phyloP scores from a whole-genome alignment of 2,888 invertebrate genomes.

The Pachliopta kotzebuea region DNA sequence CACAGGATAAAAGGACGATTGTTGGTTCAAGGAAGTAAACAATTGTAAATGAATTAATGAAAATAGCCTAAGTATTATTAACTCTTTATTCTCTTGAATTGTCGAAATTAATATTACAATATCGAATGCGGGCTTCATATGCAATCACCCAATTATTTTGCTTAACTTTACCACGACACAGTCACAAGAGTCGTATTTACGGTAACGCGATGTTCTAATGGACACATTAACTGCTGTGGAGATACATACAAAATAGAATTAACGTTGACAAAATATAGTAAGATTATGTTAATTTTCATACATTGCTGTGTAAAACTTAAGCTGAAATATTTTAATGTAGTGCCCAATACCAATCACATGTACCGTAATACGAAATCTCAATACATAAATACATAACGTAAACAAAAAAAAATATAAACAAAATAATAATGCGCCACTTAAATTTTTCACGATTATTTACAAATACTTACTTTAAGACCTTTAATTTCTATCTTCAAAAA shows the following conservation, averaged over 20 bases:
- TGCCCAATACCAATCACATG: slow-evolving; percentile 16
- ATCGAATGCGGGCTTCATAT: slow-evolving; percentile 79
- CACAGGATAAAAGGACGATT: neutral
- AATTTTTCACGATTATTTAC: slow-evolving; percentile 78
- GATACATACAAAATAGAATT: neutral
- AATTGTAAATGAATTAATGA: slow-evolving; percentile 36
- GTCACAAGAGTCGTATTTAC: slow-evolving; percentile 59
- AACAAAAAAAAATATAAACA: slow-evolving; percentile 57
- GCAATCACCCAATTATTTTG: slow-evolving; percentile 78
- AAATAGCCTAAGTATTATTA: slow-evolving; percentile 61
- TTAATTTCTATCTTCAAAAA: slow-evolving; percentile 74
- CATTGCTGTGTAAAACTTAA: slow-evolving; percentile 16
- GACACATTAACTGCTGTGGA: slow-evolving; percentile 11
- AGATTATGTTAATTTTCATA: neutral
- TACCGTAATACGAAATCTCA: slow-evolving; percentile 38
- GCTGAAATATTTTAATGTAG: neutral
- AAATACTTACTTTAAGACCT: slow-evolving; percentile 70
- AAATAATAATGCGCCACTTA: slow-evolving; percentile 76
- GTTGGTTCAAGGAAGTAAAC: neutral
- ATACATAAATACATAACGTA: slow-evolving; percentile 75
- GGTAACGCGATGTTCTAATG: slow-evolving; percentile 18
- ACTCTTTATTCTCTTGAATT: slow-evolving; percentile 81
- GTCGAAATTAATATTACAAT: slow-evolving; percentile 80
- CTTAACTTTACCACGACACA: slow-evolving; percentile 76
- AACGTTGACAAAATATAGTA: neutral